Evolutionary conservation across 2,113 vertebrate species (phyloP).

Genomic region (Chelonoidis abingdonii): DNA sequence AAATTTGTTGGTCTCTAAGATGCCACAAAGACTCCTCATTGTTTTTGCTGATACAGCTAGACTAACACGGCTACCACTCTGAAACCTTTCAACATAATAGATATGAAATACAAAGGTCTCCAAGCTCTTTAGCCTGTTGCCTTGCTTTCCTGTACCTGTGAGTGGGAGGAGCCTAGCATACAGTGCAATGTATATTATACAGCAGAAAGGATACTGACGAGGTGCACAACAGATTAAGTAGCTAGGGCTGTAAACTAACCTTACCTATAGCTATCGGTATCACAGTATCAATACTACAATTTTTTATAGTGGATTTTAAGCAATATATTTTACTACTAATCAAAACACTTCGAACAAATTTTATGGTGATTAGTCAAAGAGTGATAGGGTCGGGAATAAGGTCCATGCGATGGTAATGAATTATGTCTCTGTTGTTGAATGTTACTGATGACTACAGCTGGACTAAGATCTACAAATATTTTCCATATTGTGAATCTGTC

Average conservation of each 20-base stretch:
- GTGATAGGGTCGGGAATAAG: not conserved
- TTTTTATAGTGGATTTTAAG: not conserved
- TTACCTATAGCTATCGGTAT: not conserved
- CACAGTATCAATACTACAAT: not conserved
- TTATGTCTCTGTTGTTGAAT: not conserved
- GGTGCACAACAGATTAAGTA: not conserved
- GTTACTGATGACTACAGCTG: not conserved
- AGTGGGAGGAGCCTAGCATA: not conserved
- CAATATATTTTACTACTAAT: not conserved
- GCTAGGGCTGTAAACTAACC: not conserved
- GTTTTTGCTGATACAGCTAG: too few species aligned
- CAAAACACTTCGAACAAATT: not conserved
- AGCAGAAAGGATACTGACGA: not conserved
- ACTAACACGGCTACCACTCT: too few species aligned
- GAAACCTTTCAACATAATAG: not conserved
- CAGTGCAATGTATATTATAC: not conserved
- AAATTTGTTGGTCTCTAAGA: too few species aligned
- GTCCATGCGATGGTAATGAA: conserved; percentile 10
- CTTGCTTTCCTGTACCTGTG: not conserved
- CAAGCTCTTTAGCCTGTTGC: not conserved
- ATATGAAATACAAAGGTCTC: not conserved
- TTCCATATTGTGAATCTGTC: not conserved
- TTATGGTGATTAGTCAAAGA: conserved; percentile 1
- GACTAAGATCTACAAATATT: conserved; percentile 17
- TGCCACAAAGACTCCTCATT: too few species aligned